These are phyloP conservation scores for Mycteria americana DNA, from an alignment of 2,797 vertebrate genomes.

Conservation along the genomic window DNA sequence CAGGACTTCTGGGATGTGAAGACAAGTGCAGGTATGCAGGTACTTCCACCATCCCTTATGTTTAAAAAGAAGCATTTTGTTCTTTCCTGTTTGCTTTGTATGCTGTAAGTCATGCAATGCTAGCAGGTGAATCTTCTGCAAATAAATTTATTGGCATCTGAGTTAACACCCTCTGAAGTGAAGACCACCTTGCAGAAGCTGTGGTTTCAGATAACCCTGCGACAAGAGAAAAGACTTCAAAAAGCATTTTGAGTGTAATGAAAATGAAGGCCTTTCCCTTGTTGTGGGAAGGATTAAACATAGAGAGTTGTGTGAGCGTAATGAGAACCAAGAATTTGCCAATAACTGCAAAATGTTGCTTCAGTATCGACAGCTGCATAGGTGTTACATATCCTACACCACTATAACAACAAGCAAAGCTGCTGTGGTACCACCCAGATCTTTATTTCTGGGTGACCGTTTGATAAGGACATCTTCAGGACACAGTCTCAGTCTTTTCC, in stretches of 20 bases:
- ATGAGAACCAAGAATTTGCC: not conserved
- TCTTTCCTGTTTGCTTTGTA: not conserved
- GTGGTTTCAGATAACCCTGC: not conserved
- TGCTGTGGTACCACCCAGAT: not conserved
- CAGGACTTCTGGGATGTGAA: not conserved
- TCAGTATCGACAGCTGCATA: not conserved
- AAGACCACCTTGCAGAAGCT: not conserved
- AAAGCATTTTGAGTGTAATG: not conserved
- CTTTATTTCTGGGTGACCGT: not conserved
- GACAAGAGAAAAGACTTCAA: not conserved
- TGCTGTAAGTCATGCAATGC: not conserved
- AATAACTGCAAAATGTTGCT: not conserved
- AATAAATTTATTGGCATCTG: not conserved
- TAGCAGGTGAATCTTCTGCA: not conserved
- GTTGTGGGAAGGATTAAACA: not conserved
- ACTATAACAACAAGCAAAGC: not conserved
- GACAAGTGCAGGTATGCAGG: not conserved
- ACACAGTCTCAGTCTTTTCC: not conserved
- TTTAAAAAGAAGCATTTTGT: not conserved
- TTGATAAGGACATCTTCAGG: not conserved
- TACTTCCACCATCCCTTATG: not conserved
- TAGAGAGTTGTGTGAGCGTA: not conserved
- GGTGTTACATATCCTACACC: rapidly evolving
- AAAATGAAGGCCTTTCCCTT: not conserved
- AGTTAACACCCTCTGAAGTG: not conserved